phyloP scores from a whole-genome alignment of 64 coral and sea anemone genomes.

The Platygyra sinensis region DNA sequence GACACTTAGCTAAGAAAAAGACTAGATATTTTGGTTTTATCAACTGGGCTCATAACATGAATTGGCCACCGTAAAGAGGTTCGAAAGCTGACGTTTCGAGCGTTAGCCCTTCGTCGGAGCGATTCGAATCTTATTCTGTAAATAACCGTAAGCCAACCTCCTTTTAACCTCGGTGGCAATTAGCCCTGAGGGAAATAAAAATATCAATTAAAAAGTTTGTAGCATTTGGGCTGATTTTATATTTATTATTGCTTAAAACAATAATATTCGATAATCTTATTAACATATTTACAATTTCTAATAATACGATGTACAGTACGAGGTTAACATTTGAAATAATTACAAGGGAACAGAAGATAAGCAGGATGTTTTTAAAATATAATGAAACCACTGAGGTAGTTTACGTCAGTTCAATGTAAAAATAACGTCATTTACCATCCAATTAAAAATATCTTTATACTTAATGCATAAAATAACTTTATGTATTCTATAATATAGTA shows the following conservation, averaged over 20 bases:
- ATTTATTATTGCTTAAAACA: neutral
- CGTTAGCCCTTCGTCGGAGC: no score
- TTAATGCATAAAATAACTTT: conserved; percentile 1
- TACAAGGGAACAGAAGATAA: neutral
- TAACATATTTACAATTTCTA: conserved; percentile 11
- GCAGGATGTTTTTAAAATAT: neutral
- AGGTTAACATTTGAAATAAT: neutral
- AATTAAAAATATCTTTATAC: neutral
- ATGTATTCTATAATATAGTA: neutral
- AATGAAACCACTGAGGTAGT: neutral
- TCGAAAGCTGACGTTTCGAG: no score
- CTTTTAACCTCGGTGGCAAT: no score
- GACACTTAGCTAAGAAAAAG: no score
- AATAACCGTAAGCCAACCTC: no score
- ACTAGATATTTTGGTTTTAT: no score
- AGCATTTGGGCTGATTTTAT: neutral
- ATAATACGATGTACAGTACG: neutral
- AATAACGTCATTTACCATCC: conserved; percentile 1
- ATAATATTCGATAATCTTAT: neutral
- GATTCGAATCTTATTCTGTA: no score
- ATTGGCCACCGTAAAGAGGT: no score
- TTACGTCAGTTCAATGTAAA: neutral
- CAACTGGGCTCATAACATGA: no score
- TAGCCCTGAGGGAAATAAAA: no score
- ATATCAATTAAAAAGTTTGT: neutral